Evolutionary conservation across 2,888 invertebrate genomes (phyloP).

Genomic region (Volucella inanis): DNA sequence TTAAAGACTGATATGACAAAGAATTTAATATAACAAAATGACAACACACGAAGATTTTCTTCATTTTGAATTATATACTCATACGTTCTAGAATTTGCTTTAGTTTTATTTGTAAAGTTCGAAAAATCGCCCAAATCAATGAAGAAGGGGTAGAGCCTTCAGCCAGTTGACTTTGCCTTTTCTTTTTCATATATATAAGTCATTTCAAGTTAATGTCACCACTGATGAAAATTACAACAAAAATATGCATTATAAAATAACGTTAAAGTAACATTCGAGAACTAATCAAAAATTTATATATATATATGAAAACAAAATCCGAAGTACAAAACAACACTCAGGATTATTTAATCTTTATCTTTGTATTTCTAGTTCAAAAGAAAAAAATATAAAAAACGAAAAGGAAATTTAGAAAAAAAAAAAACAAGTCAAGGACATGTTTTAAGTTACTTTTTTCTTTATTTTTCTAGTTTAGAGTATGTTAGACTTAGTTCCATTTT

Average conservation of each 20-base stretch:
- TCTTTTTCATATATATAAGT: background rate
- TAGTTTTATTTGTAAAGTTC: background rate
- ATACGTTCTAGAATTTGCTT: background rate
- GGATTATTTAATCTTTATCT: constrained; percentile 61
- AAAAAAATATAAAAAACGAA: constrained; percentile 8
- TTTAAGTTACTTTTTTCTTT: constrained; percentile 24
- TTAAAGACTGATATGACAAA: too few relatives aligned
- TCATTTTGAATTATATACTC: background rate
- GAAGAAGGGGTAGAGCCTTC: too few relatives aligned
- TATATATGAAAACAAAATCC: constrained; percentile 56
- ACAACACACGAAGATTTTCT: too few relatives aligned
- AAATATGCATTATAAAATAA: constrained; percentile 69
- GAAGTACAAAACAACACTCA: constrained; percentile 74
- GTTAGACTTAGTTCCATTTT: background rate
- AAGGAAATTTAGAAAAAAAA: constrained; percentile 40
- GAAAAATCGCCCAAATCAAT: too few relatives aligned
- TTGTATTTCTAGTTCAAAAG: constrained; percentile 65
- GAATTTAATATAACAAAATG: too few relatives aligned
- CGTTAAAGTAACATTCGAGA: constrained; percentile 48
- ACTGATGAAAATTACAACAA: background rate
- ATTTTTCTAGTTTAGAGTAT: background rate
- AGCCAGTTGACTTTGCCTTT: background rate
- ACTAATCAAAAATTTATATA: constrained; percentile 15
- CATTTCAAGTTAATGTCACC: constrained; percentile 18
- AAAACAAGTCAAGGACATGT: constrained; percentile 10